Percentiles rank a stretch among this genome's conserved stretches.
These are phyloP conservation scores for Coreius guichenoti DNA, from an alignment of 2,797 vertebrate species.

Conservation along the genomic window DNA sequence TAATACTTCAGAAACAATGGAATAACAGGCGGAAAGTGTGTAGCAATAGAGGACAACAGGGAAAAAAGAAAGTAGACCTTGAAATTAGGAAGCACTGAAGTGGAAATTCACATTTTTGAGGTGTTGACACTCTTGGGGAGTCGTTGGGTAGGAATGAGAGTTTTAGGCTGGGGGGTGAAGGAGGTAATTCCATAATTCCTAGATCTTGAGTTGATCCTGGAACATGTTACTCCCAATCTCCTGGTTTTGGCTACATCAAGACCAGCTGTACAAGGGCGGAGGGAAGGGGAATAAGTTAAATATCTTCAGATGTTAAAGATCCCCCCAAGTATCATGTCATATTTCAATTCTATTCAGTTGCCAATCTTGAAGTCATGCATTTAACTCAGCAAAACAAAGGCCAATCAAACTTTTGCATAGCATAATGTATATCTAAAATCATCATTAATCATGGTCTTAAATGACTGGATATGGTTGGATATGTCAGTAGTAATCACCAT, in stretches of 20 bases:
- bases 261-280: conserved; percentile 46
- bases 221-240: conserved; percentile 40
- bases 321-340: conserved; percentile 63
- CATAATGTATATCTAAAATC: neutral
- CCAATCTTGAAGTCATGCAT: conserved; percentile 64
- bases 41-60: conserved; percentile 4
- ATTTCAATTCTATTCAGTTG: conserved; percentile 61
- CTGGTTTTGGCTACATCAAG: conserved; percentile 39
- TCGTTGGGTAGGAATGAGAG: conserved; percentile 5
- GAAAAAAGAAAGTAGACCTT: conserved; percentile 5
- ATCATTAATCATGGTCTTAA: neutral
- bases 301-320: conserved; percentile 60
- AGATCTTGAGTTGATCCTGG: conserved; percentile 46
- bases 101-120: conserved; percentile 35
- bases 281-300: conserved; percentile 22
- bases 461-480: neutral
- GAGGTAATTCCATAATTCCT: conserved; percentile 41
- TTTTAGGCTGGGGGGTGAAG: neutral
- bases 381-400: neutral
- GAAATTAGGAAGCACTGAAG: conserved; percentile 17
- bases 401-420: neutral
- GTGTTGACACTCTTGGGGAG: conserved; percentile 31
- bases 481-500: neutral
- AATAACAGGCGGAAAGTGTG: neutral
- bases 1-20: conserved; percentile 3